Percentiles rank a stretch among this genome's conserved stretches.
Evolutionary conservation across 2,888 invertebrate species (phyloP).

Genomic region (Branchipolynoe longqiensis): DNA sequence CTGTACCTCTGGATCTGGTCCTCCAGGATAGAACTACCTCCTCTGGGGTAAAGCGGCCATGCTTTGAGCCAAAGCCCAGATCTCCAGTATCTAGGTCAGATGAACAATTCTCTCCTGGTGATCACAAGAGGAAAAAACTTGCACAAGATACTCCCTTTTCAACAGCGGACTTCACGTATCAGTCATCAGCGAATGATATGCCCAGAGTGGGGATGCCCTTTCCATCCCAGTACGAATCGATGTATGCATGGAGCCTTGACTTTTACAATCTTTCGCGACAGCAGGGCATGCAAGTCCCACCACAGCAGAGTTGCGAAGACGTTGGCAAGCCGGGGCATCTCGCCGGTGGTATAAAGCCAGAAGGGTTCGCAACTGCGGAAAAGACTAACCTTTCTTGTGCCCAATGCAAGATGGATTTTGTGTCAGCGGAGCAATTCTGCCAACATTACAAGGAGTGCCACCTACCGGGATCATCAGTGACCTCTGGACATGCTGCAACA

Average conservation of each 20-base stretch:
- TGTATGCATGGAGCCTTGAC: slow-evolving; percentile 25
- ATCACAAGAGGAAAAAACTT: background rate
- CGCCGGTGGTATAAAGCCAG: background rate
- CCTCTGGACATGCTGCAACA: background rate
- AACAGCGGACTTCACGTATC: background rate
- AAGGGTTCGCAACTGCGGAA: background rate
- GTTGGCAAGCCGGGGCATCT: background rate
- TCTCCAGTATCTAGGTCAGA: background rate
- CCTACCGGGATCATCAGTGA: background rate
- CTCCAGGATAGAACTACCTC: background rate
- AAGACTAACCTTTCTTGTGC: slow-evolving; percentile 2
- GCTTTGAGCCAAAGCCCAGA: background rate
- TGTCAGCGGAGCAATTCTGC: slow-evolving; percentile 41
- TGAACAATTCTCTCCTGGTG: too few relatives aligned
- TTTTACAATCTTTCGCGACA: background rate
- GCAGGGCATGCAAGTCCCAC: background rate
- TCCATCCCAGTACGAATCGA: background rate
- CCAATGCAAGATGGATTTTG: slow-evolving; percentile 34
- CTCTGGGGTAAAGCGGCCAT: background rate
- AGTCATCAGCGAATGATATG: background rate
- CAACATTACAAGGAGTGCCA: slow-evolving; percentile 57
- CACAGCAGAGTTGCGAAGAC: background rate
- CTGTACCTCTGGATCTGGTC: slow-evolving; percentile 13
- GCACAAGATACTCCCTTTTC: too few relatives aligned
- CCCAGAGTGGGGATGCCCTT: background rate